Base-by-base conservation (phyloP, 23 tunicate genomes). In the Diplosoma virens region DNA sequence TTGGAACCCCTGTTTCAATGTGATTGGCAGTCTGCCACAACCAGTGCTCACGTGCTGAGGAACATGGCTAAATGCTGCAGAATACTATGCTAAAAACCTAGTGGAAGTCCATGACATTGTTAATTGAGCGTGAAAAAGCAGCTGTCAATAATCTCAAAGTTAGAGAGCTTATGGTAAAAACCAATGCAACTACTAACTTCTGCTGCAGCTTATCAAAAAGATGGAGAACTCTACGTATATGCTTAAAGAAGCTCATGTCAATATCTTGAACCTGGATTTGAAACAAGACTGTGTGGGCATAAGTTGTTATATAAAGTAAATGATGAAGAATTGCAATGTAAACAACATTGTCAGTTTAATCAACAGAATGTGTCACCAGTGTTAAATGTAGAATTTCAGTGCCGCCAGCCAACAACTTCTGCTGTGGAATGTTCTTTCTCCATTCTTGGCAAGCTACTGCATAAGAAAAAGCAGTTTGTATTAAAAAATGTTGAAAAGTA, bases 171-270 rank as follows among this genome's bases (percentile, higher is more conserved):
- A 64, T 58, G 82, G 64, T 36, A 78, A 78, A 22, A 78, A 64
- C 24, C 82, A 78, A 24, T 74, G 82, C 26, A 59, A 78, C 73
- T 78, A 78, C 82, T 68, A 75, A 75, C 47, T 55, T 9, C 79
- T 80, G 79, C 79, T 27, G 79, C 85, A 80, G 54, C 83, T 79
- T n/a, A n/a, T n/a, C n/a, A n/a, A n/a, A n/a, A n/a, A n/a, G n/a
- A n/a, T n/a, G n/a, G n/a, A n/a, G n/a, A n/a, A n/a, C n/a, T n/a
- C n/a, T n/a, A n/a, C n/a, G n/a, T n/a, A n/a, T n/a, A n/a, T n/a
- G n/a, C n/a, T n/a, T n/a, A n/a, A n/a, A n/a, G n/a, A n/a, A n/a
- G n/a, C n/a, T n/a, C n/a, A n/a, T n/a, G n/a, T n/a, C n/a, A n/a
- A n/a, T n/a, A n/a, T n/a, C n/a, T n/a, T n/a, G n/a, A n/a, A n/a